Evolutionary conservation across 53 echinoderm and acorn worm genomes (phyloP), one percentile per base, ranked within the genome.

Genomic region (Stichopus horrens): DNA sequence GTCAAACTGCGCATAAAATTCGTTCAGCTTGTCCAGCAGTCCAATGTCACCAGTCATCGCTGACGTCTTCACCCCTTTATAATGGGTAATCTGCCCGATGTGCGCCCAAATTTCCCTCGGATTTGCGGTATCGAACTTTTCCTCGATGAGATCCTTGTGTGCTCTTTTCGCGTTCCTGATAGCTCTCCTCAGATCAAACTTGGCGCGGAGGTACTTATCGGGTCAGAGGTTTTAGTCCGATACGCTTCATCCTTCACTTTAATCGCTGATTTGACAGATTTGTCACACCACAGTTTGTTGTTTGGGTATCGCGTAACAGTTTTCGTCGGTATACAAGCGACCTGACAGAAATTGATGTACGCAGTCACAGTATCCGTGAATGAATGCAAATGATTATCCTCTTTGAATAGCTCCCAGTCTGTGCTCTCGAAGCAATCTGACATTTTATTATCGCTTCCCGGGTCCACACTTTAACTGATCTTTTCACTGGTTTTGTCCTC

Each of bases 251-350:
- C 83, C 52, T 92, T 92, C 7, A 20, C 23, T 55, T 59, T 77
- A 7, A 92, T 68, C 13, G 78, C 37, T 81, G 79, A 21, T 73
- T 86, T 66, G 55, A 92, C 53, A 52, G 85, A 58, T 76, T 89
- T 90, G 55, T 79, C 76, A 80, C 90, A 79, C 92, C 92, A 92
- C 18, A 90, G 90, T 58, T 92, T 92, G 79, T 86, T 92, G 58
- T 92, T 92, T 21, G 92, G 89, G 52, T 86, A 92, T 54, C 21
- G 90, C 73, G 86, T 87, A 7, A 92, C 74, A 73, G 51, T 79
- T 23, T 81, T 89, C 10, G 9, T 53, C 9, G 92, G 92, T 73
- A 90, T 86, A 86, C 76, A 76, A 54, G 77, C 74, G 68, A 79
- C 89, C 53, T 89, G 71, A 76, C 92, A 92, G 86, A 92, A 92